Percentiles rank a stretch among this genome's conserved stretches.
phyloP scores from a whole-genome alignment of 1,140 invertebrate genomes.

The Oscheius sp. region DNA sequence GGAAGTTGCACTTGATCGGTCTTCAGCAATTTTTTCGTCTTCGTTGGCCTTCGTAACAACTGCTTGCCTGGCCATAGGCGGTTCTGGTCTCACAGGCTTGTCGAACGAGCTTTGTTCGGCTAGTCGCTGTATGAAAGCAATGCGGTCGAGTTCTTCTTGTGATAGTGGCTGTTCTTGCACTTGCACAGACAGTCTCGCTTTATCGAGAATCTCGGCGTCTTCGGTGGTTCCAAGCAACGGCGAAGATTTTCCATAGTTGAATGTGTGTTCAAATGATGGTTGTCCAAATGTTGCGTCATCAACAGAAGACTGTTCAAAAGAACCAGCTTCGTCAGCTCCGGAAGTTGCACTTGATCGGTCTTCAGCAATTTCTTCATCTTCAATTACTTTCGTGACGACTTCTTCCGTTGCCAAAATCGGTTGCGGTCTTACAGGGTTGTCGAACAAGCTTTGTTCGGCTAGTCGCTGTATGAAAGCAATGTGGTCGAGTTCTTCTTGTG shows the following conservation, averaged over 20 bases:
- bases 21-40: neutral
- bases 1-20: constrained; percentile 27
- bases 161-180: neutral
- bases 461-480: constrained; percentile 18
- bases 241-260: constrained; percentile 18
- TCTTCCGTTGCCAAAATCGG: neutral
- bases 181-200: neutral
- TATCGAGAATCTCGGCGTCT: neutral
- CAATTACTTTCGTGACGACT: neutral
- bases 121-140: constrained; percentile 5
- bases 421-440: neutral
- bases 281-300: too few species aligned
- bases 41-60: neutral
- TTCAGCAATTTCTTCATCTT: neutral
- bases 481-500: constrained; percentile 26
- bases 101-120: constrained; percentile 23
- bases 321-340: constrained; percentile 26
- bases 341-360: constrained; percentile 24
- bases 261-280: neutral
- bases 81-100: neutral
- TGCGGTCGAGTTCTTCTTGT: constrained; percentile 20
- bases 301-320: constrained; percentile 1
- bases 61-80: too few species aligned
- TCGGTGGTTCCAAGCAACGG: constrained; percentile 18
- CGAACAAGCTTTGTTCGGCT: constrained; percentile 22